phyloP scores from a whole-genome alignment of 2,888 invertebrate species.

The Acleris sparsana region DNA sequence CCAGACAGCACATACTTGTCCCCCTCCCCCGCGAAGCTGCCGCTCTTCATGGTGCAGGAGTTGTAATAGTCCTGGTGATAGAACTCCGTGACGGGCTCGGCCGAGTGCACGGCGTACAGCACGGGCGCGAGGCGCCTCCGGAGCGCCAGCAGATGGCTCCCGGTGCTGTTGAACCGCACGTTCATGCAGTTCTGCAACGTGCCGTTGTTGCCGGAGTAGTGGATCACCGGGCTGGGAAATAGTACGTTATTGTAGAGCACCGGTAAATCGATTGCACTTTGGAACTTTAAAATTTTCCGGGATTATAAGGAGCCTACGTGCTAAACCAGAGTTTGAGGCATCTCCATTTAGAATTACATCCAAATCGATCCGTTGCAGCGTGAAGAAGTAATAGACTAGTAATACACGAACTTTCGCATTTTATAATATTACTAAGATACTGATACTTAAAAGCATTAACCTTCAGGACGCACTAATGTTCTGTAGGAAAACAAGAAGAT shows the following conservation, averaged over 20 bases:
- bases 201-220: constrained; percentile 86
- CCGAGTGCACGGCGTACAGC: constrained; percentile 87
- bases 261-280: too few relatives aligned
- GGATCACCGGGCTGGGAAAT: constrained; percentile 85
- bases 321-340: too few relatives aligned
- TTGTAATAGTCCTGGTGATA: constrained; percentile 96
- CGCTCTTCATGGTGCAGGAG: constrained; percentile 98
- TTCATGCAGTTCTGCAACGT: constrained; percentile 92
- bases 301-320: too few relatives aligned
- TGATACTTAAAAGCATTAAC: too few relatives aligned
- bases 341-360: too few relatives aligned
- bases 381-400: too few relatives aligned
- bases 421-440: too few relatives aligned
- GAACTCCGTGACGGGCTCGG: constrained; percentile 91
- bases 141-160: constrained; percentile 90
- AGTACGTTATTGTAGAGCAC: background rate
- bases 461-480: too few relatives aligned
- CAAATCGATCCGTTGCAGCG: too few relatives aligned
- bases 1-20: constrained; percentile 96
- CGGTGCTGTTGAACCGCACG: constrained; percentile 93
- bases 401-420: too few relatives aligned
- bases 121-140: constrained; percentile 94
- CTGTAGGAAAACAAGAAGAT: too few relatives aligned
- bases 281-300: too few relatives aligned
- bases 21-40: constrained; percentile 94